Evolutionary conservation across 1,140 invertebrate species (phyloP).

Genomic region (Pissodes strobi): DNA sequence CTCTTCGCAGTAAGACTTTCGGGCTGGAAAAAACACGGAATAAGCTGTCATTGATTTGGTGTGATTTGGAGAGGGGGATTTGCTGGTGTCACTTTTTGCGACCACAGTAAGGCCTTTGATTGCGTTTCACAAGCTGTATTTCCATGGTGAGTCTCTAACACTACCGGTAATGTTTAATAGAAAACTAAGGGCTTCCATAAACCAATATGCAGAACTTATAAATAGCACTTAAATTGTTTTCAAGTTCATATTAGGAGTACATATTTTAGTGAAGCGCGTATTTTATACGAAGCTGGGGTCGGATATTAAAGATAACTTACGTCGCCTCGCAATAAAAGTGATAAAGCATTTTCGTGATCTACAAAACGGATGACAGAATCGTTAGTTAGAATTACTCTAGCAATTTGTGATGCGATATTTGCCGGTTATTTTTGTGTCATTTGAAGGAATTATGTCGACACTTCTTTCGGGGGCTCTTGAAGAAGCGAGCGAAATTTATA

Average conservation of each 20-base stretch:
- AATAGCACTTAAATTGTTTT: neutral
- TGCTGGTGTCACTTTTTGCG: too few species aligned
- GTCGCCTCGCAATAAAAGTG: slow-evolving; percentile 38
- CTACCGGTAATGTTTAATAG: too few species aligned
- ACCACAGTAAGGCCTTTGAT: too few species aligned
- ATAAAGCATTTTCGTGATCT: slow-evolving; percentile 41
- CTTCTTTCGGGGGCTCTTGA: slow-evolving; percentile 1
- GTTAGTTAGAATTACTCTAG: slow-evolving; percentile 36
- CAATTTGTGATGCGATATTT: slow-evolving; percentile 23
- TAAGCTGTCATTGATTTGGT: too few species aligned
- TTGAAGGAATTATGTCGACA: slow-evolving; percentile 28
- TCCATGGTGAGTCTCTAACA: too few species aligned
- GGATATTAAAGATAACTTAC: slow-evolving; percentile 35
- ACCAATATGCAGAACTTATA: too few species aligned
- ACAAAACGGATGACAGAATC: slow-evolving; percentile 34
- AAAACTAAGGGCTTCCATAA: too few species aligned
- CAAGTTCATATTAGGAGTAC: neutral
- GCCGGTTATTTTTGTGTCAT: slow-evolving; percentile 33
- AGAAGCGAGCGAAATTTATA: neutral
- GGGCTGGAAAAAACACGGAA: too few species aligned
- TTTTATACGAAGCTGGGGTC: slow-evolving; percentile 4
- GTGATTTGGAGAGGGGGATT: too few species aligned
- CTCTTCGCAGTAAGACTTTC: too few species aligned
- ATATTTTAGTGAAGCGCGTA: slow-evolving; percentile 8
- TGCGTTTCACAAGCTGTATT: too few species aligned